Percentiles rank a stretch among this genome's conserved stretches.
phyloP scores from a whole-genome alignment of 2,888 invertebrate genomes.

The Leucoma salicis region DNA sequence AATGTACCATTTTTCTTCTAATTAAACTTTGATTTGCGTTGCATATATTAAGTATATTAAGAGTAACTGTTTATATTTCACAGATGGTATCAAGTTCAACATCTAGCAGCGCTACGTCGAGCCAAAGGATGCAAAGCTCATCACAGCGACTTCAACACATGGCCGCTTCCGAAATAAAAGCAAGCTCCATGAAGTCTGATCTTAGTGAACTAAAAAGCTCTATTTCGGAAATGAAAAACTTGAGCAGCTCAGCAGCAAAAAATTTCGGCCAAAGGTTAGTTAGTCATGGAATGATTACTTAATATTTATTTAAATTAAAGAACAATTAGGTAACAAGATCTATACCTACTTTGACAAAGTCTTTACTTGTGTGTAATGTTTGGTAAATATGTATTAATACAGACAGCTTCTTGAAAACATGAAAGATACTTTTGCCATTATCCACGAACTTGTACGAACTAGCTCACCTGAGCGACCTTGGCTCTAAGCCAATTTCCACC shows the following conservation, averaged over 20 bases:
- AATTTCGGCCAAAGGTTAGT: conserved; percentile 77
- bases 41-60: conserved; percentile 1
- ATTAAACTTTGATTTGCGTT: background rate
- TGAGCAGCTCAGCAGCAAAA: conserved; percentile 73
- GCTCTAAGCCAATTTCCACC: conserved; percentile 70
- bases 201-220: conserved; percentile 90
- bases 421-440: conserved; percentile 48
- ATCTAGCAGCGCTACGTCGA: conserved; percentile 82
- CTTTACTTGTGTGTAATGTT: conserved; percentile 38
- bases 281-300: conserved; percentile 26
- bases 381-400: conserved; percentile 53
- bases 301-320: background rate
- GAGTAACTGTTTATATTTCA: conserved; percentile 20
- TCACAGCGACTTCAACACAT: conserved; percentile 79
- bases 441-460: conserved; percentile 53
- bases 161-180: conserved; percentile 88
- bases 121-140: conserved; percentile 82
- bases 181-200: conserved; percentile 91
- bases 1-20: background rate
- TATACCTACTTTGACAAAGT: background rate
- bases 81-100: conserved; percentile 83
- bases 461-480: conserved; percentile 79
- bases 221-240: conserved; percentile 93
- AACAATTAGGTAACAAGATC: background rate
- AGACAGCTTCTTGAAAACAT: conserved; percentile 38